Percentiles rank a stretch among this genome's conserved stretches.
These are phyloP conservation scores for Coelopa frigida DNA, from an alignment of 1,140 invertebrate species.

Conservation along the genomic window DNA sequence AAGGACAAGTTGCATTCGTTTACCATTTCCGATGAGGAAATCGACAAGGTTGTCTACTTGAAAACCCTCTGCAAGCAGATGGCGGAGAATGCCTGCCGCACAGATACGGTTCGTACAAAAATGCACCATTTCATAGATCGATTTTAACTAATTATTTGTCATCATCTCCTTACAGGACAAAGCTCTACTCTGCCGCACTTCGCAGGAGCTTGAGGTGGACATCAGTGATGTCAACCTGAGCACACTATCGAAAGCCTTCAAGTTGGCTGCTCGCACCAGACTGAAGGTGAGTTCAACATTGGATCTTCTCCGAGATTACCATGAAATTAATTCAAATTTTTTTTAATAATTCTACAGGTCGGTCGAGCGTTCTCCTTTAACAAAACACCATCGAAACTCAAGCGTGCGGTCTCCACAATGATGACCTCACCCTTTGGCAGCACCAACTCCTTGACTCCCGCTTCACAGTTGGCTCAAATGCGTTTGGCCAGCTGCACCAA, in stretches of 20 bases:
- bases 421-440: constrained; percentile 82
- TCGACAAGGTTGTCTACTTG: constrained; percentile 73
- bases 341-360: constrained; percentile 48
- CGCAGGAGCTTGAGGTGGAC: constrained; percentile 74
- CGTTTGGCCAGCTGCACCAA: constrained; percentile 74
- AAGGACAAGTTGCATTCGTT: constrained; percentile 87
- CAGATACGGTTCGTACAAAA: constrained; percentile 55
- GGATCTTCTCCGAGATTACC: no score
- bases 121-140: background rate
- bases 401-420: constrained; percentile 88
- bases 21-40: constrained; percentile 69
- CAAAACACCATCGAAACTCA: constrained; percentile 87
- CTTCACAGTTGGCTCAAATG: constrained; percentile 71
- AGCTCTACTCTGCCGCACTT: constrained; percentile 55
- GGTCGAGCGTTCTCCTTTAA: constrained; percentile 90
- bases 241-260: constrained; percentile 79
- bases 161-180: constrained; percentile 28
- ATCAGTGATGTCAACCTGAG: constrained; percentile 74
- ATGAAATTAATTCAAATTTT: background rate
- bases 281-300: constrained; percentile 56
- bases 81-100: constrained; percentile 76
- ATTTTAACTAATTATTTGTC: constrained; percentile 1
- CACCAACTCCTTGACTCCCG: constrained; percentile 66
- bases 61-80: constrained; percentile 77
- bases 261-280: constrained; percentile 72